Percentiles rank a stretch among this genome's conserved stretches.
Evolutionary conservation across 2,113 vertebrate species (phyloP).

Genomic region (Hippocampus mohnikei): DNA sequence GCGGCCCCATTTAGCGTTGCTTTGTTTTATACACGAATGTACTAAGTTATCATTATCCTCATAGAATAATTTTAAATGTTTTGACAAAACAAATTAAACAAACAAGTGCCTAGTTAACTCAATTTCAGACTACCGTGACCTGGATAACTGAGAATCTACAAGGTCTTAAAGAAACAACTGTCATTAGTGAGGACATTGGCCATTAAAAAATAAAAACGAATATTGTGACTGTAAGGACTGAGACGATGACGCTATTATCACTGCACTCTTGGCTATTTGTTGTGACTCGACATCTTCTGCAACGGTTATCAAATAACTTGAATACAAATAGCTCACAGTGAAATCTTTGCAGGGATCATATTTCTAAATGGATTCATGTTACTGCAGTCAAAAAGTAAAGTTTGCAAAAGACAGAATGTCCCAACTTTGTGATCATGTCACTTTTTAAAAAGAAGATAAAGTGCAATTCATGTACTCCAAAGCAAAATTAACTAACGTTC

Average conservation of each 20-base stretch:
- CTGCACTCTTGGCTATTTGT: not conserved
- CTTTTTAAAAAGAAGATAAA: too few relatives aligned
- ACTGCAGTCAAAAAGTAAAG: not conserved
- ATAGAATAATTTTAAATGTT: not conserved
- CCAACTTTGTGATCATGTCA: too few relatives aligned
- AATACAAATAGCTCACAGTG: too few relatives aligned
- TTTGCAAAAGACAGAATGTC: too few relatives aligned
- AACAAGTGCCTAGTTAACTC: not conserved
- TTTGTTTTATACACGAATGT: not conserved
- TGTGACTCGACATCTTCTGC: not conserved
- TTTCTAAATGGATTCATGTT: not conserved
- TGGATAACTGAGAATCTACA: not conserved
- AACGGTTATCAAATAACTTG: not conserved
- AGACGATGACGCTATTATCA: not conserved
- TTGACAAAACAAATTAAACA: not conserved
- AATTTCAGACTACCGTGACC: not conserved
- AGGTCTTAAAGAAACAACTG: not conserved
- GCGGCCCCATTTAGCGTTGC: not conserved
- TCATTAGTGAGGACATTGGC: not conserved
- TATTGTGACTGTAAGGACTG: not conserved
- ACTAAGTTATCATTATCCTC: not conserved
- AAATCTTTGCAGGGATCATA: too few relatives aligned
- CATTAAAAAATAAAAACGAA: too few relatives aligned
- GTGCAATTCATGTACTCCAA: too few relatives aligned
- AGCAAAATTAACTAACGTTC: too few relatives aligned